Percentiles rank a stretch among this genome's conserved stretches.
Evolutionary conservation across 2,797 vertebrate genomes (phyloP).

Genomic region (Clarias platycephalus): DNA sequence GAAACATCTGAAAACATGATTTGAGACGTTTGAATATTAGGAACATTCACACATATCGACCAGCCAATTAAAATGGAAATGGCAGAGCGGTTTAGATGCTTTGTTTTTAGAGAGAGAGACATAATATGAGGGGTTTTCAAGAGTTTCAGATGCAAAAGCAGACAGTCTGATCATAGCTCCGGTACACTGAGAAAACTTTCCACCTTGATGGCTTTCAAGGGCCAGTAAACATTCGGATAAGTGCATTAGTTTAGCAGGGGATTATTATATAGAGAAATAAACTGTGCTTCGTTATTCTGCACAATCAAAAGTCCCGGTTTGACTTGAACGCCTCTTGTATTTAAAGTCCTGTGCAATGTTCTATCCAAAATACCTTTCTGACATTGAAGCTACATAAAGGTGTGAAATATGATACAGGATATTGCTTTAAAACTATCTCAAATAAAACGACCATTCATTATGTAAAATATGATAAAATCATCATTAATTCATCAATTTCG

Average conservation of each 20-base stretch:
- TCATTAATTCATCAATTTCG: not conserved
- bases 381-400: constrained; percentile 35
- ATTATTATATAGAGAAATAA: too few species aligned
- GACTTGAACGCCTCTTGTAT: too few species aligned
- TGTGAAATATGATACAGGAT: constrained; percentile 26
- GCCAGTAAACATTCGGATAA: too few species aligned
- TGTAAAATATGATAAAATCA: not conserved
- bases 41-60: too few species aligned
- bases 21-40: not conserved
- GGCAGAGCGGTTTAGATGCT: not conserved
- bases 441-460: not conserved
- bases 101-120: not conserved
- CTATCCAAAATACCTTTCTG: not conserved
- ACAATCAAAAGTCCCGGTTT: too few species aligned
- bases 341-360: not conserved
- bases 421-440: not conserved
- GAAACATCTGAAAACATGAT: not conserved
- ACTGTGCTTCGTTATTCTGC: too few species aligned
- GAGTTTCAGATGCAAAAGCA: too few species aligned
- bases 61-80: not conserved
- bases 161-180: too few species aligned
- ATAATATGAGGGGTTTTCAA: too few species aligned
- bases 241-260: too few species aligned
- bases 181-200: too few species aligned
- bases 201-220: too few species aligned